Base-by-base conservation (phyloP, 2,888 invertebrate genomes). In the Campoplex nolae region DNA sequence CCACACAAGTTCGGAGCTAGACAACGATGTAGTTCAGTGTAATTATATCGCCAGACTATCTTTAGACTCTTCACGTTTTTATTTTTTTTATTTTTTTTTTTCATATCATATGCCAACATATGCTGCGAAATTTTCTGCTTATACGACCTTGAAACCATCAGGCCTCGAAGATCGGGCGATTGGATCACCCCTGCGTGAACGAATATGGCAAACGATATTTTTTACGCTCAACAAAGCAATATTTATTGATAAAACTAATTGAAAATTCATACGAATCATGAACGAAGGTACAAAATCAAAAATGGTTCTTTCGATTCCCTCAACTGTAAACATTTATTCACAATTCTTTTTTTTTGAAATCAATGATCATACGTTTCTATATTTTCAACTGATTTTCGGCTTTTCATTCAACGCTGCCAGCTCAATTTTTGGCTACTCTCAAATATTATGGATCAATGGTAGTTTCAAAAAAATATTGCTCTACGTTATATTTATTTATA, bases 101-200 rank as follows among this genome's bases (percentile, higher is more conserved):
- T 56, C 51, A 58, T 51, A 51, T 85, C 71, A 81, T 56, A 28
- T 48, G 62, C 45, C 65, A 65, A 42, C 82, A 79, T 79, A 74
- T 85, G 82, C 74, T 58, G 56, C 54, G 23, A 62, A 35, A 23
- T 23, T 74, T 74, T 56, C 58, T 42, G 51, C 38, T 78, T 54
- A 48, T 54, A 48, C 68, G 58, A 75, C 75, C 78, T 75, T 78
- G 77, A 75, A 78, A 58, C 51, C 82, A 85, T 82, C 82, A 58
- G 85, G 81, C 77, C n/a, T 23, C 18, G 6, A 45, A 51, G 35
- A 62, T 67, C 38, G 38, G 35, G 18, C 67, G 77, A 82, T 85
- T 82, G 38, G 77, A 68, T 85, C 67, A 58, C 70, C 73, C 51
- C 65, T 42, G 62, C 68, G 28, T 16, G 48, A 70, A 70, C 73